These are phyloP conservation scores for Palythoa grandiflora DNA, from an alignment of 92 coral and sea anemone species.

Conservation along the genomic window DNA sequence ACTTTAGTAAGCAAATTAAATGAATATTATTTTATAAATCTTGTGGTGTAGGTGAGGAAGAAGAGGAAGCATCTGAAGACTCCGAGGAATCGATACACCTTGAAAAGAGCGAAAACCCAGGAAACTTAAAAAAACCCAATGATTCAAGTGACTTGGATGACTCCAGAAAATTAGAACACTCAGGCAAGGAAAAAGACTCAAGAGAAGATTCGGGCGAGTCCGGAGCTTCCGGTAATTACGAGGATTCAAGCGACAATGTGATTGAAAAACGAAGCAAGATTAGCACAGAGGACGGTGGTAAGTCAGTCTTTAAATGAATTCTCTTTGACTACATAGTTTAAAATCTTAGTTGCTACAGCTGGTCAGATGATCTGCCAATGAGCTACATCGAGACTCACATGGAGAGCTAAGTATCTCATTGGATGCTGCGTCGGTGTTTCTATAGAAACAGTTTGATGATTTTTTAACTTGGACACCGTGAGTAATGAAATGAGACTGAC, in stretches of 20 bases:
- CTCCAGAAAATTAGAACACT: neutral
- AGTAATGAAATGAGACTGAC: no score
- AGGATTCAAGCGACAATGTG: constrained; percentile 48
- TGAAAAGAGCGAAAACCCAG: neutral
- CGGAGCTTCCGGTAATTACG: constrained; percentile 3
- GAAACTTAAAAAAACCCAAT: neutral
- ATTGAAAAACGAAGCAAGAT: constrained; percentile 68
- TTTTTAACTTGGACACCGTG: no score
- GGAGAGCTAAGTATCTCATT: no score
- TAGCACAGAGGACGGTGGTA: constrained; percentile 33
- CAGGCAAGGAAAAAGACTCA: neutral
- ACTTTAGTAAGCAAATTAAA: neutral
- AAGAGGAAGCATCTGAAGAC: neutral
- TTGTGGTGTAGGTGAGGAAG: neutral
- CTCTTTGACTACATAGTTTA: neutral
- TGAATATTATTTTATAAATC: neutral
- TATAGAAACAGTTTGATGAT: no score
- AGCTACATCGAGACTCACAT: no score
- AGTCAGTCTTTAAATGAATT: neutral
- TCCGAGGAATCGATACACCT: neutral
- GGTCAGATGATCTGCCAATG: no score
- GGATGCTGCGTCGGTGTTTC: no score
- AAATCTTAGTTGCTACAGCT: no score
- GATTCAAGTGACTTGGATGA: no score
- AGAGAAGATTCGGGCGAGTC: neutral